These are phyloP conservation scores for Pomatostomus ruficeps DNA, from an alignment of 2,113 vertebrate genomes.

Conservation along the genomic window DNA sequence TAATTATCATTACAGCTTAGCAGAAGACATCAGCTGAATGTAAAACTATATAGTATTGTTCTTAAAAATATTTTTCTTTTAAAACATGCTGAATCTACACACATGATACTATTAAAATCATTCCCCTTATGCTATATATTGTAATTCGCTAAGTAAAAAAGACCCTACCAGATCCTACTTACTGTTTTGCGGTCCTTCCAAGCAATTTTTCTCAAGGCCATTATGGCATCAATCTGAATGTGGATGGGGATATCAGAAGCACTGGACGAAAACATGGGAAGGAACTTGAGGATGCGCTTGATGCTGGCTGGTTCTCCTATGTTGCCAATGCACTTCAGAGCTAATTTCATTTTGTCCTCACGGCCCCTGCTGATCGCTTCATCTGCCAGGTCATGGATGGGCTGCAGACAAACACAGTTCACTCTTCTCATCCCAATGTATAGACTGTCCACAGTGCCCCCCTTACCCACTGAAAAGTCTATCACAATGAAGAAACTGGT, in stretches of 20 bases:
- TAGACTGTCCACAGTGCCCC: neutral
- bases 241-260: conserved; percentile 61
- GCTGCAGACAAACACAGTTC: conserved; percentile 63
- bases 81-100: neutral
- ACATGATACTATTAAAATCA: neutral
- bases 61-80: neutral
- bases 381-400: conserved; percentile 75
- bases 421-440: neutral
- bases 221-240: conserved; percentile 75
- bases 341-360: conserved; percentile 72
- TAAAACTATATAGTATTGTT: neutral
- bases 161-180: conserved; percentile 1
- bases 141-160: neutral
- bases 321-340: conserved; percentile 83
- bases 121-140: neutral
- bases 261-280: conserved; percentile 70
- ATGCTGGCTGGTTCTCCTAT: conserved; percentile 78
- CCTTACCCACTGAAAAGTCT: neutral
- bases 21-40: neutral
- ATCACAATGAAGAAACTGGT: neutral
- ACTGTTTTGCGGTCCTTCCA: conserved; percentile 76
- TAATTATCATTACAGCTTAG: neutral
- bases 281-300: conserved; percentile 79
- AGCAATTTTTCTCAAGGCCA: conserved; percentile 78
- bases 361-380: conserved; percentile 66